These are phyloP conservation scores for Mus pahari DNA, from an alignment of 2,113 vertebrate species.

Conservation along the genomic window DNA sequence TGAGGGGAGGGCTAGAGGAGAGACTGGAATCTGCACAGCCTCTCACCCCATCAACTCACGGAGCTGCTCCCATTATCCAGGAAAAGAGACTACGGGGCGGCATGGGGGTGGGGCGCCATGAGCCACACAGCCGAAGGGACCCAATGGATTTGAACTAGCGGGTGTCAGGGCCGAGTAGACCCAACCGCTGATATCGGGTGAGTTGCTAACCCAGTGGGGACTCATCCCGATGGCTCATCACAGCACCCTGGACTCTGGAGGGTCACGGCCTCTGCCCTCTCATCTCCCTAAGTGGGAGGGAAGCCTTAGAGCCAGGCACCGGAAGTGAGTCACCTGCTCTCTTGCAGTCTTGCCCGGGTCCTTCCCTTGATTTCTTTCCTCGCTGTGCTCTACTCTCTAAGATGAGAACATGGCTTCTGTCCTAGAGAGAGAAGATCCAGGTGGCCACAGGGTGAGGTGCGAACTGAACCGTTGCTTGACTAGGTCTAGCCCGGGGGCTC, in stretches of 20 bases:
- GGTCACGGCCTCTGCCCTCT: neutral
- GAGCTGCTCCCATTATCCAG: neutral
- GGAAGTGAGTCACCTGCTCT: too few relatives aligned
- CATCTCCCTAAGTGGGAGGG: too few relatives aligned
- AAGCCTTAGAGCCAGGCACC: neutral
- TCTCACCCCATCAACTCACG: neutral
- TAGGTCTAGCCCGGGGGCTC: neutral
- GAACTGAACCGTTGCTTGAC: neutral
- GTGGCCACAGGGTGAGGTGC: neutral
- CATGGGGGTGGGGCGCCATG: neutral
- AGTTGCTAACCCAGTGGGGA: neutral
- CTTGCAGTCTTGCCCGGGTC: too few relatives aligned
- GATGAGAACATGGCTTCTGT: neutral
- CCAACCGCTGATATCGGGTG: neutral
- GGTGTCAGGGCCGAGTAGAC: accelerated
- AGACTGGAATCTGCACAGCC: neutral
- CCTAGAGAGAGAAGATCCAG: neutral
- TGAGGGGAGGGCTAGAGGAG: accelerated
- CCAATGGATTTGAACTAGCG: neutral
- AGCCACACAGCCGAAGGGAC: neutral
- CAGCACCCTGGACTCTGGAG: neutral
- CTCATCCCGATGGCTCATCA: neutral
- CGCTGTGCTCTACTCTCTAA: neutral
- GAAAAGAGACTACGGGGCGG: accelerated
- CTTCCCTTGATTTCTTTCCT: too few relatives aligned